Percentiles rank a stretch among this genome's conserved stretches.
Conservation (phyloP, 2,888 invertebrate species). For the Furcula furcula region DNA sequence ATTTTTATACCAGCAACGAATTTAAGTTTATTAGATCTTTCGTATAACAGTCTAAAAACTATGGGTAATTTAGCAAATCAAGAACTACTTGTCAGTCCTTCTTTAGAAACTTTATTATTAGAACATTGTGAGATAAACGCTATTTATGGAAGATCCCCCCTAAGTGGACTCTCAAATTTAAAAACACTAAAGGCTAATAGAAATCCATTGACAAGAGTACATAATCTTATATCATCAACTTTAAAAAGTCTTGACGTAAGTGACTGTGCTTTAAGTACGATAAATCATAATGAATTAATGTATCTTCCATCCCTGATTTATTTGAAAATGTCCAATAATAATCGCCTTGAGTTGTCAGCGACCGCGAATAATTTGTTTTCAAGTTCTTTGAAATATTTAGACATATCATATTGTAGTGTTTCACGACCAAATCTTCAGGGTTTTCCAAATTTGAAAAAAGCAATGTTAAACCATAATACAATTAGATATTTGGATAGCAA, state of each 20-base stretch:
- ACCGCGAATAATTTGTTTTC: constrained; percentile 67
- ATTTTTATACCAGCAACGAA: constrained; percentile 71
- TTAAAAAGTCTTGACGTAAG: constrained; percentile 80
- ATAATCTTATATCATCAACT: constrained; percentile 72
- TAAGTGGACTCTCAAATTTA: constrained; percentile 76
- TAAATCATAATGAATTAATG: constrained; percentile 77
- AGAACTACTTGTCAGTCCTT: constrained; percentile 80
- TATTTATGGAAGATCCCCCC: constrained; percentile 72
- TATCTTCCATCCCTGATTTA: constrained; percentile 82
- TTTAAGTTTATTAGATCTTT: constrained; percentile 83
- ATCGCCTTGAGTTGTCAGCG: constrained; percentile 71
- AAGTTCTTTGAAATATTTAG: constrained; percentile 77
- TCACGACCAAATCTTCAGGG: constrained; percentile 82
- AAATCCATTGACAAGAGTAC: constrained; percentile 75
- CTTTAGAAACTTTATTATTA: constrained; percentile 81
- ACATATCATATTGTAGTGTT: constrained; percentile 84
- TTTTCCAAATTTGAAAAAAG: constrained; percentile 82
- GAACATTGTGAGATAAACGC: constrained; percentile 83
- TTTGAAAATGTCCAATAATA: constrained; percentile 84
- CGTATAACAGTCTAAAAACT: constrained; percentile 81
- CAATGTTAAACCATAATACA: constrained; percentile 84
- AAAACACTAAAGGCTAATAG: constrained; percentile 76
- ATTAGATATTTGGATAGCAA: constrained; percentile 80
- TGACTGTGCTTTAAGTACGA: constrained; percentile 76
- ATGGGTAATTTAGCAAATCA: constrained; percentile 73